These are phyloP conservation scores for Chloroclysta siterata DNA, from an alignment of 2,888 invertebrate genomes.

Conservation along the genomic window DNA sequence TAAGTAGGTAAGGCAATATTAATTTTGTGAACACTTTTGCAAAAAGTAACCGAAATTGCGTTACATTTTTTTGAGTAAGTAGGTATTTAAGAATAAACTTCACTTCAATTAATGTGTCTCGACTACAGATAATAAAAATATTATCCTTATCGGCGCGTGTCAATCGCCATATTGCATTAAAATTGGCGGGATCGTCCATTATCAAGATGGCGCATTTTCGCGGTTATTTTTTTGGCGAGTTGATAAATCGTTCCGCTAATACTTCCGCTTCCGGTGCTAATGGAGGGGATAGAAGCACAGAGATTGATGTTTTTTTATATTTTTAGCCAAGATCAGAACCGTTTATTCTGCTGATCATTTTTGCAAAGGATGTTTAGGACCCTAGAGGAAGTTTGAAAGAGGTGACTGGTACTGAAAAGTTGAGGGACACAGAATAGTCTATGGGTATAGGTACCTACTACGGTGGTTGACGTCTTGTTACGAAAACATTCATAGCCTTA, in stretches of 20 bases:
- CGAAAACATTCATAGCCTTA: too few species aligned
- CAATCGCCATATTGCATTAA: slow-evolving; percentile 58
- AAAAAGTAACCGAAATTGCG: too few species aligned
- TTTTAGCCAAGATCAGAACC: slow-evolving; percentile 12
- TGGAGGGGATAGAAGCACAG: slow-evolving; percentile 47
- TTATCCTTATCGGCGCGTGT: slow-evolving; percentile 37
- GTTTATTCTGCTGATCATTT: slow-evolving; percentile 12
- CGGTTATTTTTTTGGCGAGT: slow-evolving; percentile 54
- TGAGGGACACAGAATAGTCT: too few species aligned
- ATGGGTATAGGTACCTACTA: too few species aligned
- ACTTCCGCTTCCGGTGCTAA: slow-evolving; percentile 67
- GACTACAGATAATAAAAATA: slow-evolving; percentile 17
- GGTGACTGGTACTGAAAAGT: too few species aligned
- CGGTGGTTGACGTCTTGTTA: too few species aligned
- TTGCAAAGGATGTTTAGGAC: background rate
- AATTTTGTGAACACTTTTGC: too few species aligned
- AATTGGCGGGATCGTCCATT: slow-evolving; percentile 56
- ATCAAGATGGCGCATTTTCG: slow-evolving; percentile 61
- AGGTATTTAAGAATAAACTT: background rate
- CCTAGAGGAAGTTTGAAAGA: too few species aligned
- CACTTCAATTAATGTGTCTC: background rate
- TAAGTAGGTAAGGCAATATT: too few species aligned
- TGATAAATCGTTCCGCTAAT: slow-evolving; percentile 68
- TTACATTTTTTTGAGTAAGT: too few species aligned
- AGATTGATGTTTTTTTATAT: slow-evolving; percentile 48